Base-by-base conservation (phyloP, 2,888 invertebrate genomes). In the Chymomyza fuscimana region DNA sequence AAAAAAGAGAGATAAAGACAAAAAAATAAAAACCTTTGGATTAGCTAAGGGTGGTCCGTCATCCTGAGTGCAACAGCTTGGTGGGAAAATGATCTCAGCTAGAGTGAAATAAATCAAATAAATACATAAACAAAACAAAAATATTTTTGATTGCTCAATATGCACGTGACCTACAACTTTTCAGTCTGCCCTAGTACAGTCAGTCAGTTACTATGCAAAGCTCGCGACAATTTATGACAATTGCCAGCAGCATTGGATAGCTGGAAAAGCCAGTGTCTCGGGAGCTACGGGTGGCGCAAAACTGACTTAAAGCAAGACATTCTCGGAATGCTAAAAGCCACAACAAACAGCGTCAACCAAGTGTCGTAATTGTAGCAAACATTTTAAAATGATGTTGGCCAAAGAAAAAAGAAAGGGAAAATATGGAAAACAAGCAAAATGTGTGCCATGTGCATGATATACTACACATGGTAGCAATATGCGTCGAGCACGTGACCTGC, bases 401-500 rank as follows among this genome's bases (percentile, higher is more conserved):
- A 51, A 51, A 51, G 5, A 15, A 51, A 16, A 51, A 15, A 1
- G 2, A 51, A 5, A 51, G 1, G 16, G 51, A 51, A 16, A 51
- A 51, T 10, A 16, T 56, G 19, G 56, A 56, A 32, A 32, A 46
- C 40, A 46, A 46, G 40, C 12, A 46, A 46, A 46, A 46, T 46
- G 40, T 46, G 40, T 46, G 40, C 40, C 40, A 46, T 46, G 40
- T 46, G 40, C 40, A 46, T 46, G 40, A 46, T 46, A 46, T 46
- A 46, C 40, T 46, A 46, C 6, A 46, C 40, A 46, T 46, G 40
- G 12, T 10, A 5, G 40, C 6, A 46, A 46, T 46, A 46, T 46
- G 40, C 66, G 58, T 65, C 75, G 72, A 72, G 79, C 83, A 81
- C 81, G 81, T 81, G 81, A 78, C 79, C 76, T 70, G 81, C 75